Base-by-base conservation (phyloP, 2,888 invertebrate genomes). In the Octodonta nipae region DNA sequence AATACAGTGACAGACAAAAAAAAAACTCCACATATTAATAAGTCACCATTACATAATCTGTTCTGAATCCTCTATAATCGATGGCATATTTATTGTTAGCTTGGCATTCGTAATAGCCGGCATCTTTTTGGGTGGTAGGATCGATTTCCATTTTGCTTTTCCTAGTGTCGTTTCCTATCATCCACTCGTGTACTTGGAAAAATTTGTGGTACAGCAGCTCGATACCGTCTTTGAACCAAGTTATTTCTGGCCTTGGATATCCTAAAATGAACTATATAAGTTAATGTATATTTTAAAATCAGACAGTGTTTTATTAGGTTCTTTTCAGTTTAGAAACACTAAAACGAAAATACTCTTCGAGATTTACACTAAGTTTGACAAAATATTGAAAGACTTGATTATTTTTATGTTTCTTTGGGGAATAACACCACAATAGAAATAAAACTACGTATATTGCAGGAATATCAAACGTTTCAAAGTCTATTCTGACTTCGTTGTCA, bases 211-310 rank as follows among this genome's bases (percentile, higher is more conserved):
- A 70, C 42, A 75, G 76, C n/a, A 81, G 56, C 54, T 82, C 81
- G 26, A 79, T 74, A 3, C 78, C 79, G 51, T 82, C 79, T 53
- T 81, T 81, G 49, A 73, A 75, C 81, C 81, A 82, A 16, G 77
- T 80, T 33, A 82, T 78, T 55, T 76, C 75, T 1, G 81, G 81
- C 35, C 79, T 58, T 1, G 81, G 81, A 35, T 68, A 65, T 22
- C 81, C 62, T 61, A 13, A 13, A 33, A 36, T 28, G 1, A 14
- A 14, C 12, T n/a, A 17, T 26, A 24, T 24, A 32, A 25, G 13
- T 28, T 26, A 7, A 10, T n/a, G 8, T 10, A n/a, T 14, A 5
- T 29, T 15, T 3, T 29, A 29, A 14, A 29, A 8, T 29, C 4
- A 15, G 3, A 22, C 26, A 3, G 12, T 29, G 16, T 15, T 22